These are phyloP conservation scores for Xanthia icteritia DNA, from an alignment of 2,888 invertebrate genomes.

Conservation along the genomic window DNA sequence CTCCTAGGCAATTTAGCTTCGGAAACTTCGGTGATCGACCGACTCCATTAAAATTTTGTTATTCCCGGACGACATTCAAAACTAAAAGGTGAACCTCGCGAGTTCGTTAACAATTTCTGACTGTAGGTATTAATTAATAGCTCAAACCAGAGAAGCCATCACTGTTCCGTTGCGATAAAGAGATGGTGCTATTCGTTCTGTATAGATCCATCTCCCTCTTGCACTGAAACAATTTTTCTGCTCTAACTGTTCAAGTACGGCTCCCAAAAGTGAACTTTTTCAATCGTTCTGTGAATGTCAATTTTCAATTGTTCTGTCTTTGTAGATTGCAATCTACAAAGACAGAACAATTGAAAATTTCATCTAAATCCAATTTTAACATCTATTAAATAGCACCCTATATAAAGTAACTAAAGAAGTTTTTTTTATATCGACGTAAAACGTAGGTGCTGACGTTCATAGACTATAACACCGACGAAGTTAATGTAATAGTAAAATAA, in stretches of 20 bases:
- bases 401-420: neutral
- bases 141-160: neutral
- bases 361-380: neutral
- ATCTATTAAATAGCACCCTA: neutral
- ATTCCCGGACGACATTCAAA: neutral
- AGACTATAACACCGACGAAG: neutral
- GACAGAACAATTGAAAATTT: too few species aligned
- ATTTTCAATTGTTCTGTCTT: too few species aligned
- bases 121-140: neutral
- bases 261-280: neutral
- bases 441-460: neutral
- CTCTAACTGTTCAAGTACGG: neutral
- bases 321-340: neutral
- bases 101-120: neutral
- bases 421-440: neutral
- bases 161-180: neutral
- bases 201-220: neutral
- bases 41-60: conserved; percentile 8
- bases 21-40: neutral
- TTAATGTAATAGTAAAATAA: neutral
- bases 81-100: conserved; percentile 9
- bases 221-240: neutral
- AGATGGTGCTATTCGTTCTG: neutral
- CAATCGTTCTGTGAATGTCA: too few species aligned
- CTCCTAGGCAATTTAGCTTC: too few species aligned